Evolutionary conservation across 1,140 invertebrate genomes (phyloP).

Genomic region (Nasonia giraulti): DNA sequence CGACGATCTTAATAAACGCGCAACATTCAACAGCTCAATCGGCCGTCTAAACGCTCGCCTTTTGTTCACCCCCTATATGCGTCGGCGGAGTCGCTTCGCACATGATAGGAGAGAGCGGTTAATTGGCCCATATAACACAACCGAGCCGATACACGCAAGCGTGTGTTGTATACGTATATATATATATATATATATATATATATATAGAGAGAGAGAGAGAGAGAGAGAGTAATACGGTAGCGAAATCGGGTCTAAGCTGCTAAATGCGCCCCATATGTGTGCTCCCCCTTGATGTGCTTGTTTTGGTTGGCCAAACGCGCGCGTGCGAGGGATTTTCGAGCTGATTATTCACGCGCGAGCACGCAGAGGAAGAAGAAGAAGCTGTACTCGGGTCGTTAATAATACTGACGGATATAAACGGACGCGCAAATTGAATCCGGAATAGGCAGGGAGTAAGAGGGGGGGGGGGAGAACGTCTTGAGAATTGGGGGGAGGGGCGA

Average conservation of each 20-base stretch:
- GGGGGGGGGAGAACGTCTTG: not conserved
- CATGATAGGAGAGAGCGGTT: constrained; percentile 21
- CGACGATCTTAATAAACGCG: not conserved
- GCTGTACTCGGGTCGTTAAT: constrained; percentile 11
- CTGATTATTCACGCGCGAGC: not conserved
- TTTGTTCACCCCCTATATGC: no score
- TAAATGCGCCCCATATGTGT: constrained; percentile 30
- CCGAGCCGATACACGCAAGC: no score
- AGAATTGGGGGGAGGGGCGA: not conserved
- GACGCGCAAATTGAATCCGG: constrained; percentile 35
- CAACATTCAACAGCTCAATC: not conserved
- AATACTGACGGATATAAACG: constrained; percentile 43
- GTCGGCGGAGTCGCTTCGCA: not conserved
- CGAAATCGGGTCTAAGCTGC: not conserved
- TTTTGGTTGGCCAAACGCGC: not conserved
- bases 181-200: no score
- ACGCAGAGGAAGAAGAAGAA: not conserved
- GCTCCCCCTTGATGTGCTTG: not conserved
- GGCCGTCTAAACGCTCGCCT: not conserved
- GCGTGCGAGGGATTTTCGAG: not conserved
- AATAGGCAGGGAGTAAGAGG: not conserved
- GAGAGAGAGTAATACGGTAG: not conserved
- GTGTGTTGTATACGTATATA: not conserved
- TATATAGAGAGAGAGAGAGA: no score
- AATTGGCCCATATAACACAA: constrained; percentile 14